phyloP scores from a whole-genome alignment of 2,797 vertebrate species.

The Dermochelys coriacea region DNA sequence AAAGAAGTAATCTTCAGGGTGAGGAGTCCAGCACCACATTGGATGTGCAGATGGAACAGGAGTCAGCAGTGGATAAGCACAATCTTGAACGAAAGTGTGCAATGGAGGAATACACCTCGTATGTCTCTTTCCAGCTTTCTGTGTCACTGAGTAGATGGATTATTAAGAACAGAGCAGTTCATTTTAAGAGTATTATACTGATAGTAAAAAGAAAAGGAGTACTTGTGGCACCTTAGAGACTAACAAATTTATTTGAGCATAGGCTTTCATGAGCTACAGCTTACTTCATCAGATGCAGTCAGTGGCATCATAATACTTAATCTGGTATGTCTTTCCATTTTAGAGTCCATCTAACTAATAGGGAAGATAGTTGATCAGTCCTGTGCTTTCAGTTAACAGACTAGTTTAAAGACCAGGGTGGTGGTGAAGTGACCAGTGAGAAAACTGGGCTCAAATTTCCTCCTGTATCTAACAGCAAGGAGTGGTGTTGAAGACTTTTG shows the following conservation, averaged over 20 bases:
- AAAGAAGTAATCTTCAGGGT: constrained; percentile 40
- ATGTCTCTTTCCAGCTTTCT: constrained; percentile 39
- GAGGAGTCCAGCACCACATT: constrained; percentile 63
- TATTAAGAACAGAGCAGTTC: not conserved
- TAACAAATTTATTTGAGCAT: no score
- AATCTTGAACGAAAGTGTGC: constrained; percentile 80
- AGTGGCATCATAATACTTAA: not conserved
- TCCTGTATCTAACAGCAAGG: not conserved
- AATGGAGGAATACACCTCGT: constrained; percentile 82
- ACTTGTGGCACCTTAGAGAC: no score
- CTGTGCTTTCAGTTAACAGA: not conserved
- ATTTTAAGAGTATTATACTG: not conserved
- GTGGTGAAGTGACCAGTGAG: not conserved
- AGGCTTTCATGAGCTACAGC: no score
- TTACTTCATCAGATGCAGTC: no score
- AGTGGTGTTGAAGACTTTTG: no score
- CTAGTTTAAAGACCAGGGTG: not conserved
- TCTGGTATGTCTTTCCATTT: not conserved
- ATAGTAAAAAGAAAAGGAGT: no score
- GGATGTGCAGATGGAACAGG: constrained; percentile 79
- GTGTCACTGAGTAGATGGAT: not conserved
- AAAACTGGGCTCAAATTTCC: not conserved
- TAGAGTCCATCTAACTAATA: not conserved
- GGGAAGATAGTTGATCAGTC: not conserved
- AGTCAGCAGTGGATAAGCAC: constrained; percentile 81